Evolutionary conservation across 1,140 invertebrate species (phyloP), one percentile per base, ranked within the genome.

Genomic region (Wasmannia auropunctata): DNA sequence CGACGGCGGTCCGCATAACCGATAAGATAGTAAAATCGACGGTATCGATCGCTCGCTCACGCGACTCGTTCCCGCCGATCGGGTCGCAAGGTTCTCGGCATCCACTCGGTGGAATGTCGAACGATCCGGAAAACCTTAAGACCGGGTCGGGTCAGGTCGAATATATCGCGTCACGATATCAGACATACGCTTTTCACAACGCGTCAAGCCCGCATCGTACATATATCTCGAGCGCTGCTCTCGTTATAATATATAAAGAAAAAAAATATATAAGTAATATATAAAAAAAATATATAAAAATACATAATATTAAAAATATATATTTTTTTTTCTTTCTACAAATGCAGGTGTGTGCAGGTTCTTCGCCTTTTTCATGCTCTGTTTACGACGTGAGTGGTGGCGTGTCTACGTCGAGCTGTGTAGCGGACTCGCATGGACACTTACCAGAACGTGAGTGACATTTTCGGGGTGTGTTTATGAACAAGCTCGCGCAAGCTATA

Each of bases 281-380:
- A 28, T 34, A 62, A 28, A 60, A 8, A 28, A 60, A 60, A 58
- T 40, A n/a, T n/a, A n/a, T n/a, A n/a, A n/a, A n/a, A n/a, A n/a
- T n/a, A n/a, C n/a, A n/a, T n/a, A n/a, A n/a, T n/a, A n/a, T n/a
- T n/a, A n/a, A n/a, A n/a, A n/a, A n/a, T 25, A 19, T 16, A 10
- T 62, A 25, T 51, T 1, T 88, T 56, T 80, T 51, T 88, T 54
- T 60, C 51, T 80, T 79, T 75, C 34, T 8, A 4, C 19, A 28
- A 51, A 11, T 87, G 85, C 90, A 90, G 72, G 84, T 89, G 88
- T 89, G 87, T 69, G 77, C 86, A 76, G 51, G 84, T 86, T 90
- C 86, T 88, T 86, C 86, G 90, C 72, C 81, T 90, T 92, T 92
- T 92, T 92, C 91, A 92, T 90, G 91, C 91, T 92, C 91, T 91